Evolutionary conservation across 2,797 vertebrate species (phyloP), one percentile per base, ranked within the genome.

Genomic region (Spheniscus humboldti): DNA sequence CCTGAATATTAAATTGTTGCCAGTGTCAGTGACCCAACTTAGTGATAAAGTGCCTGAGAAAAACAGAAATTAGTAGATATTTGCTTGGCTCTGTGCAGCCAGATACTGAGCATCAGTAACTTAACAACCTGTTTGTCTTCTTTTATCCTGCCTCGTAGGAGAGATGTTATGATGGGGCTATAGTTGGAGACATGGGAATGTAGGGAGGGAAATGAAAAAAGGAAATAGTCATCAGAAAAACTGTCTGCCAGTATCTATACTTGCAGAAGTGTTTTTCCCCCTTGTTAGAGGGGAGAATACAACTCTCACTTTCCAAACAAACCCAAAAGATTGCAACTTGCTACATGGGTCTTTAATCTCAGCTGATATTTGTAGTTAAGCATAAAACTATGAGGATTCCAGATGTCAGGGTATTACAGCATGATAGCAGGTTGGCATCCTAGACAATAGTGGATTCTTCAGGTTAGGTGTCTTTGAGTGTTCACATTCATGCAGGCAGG

Each of bases 241-340:
- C 87, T 84, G 86, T 97, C 94, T 98, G 97, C 91, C 93, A 94
- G 41, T 96, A 95, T 96, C 91, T 86, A 41, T 75, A 86, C 95
- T 92, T 90, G 85, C 90, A 37, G 93, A 96, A 91, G 86, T 88
- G 95, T 93, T 97, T 97, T 96, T 80, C 78, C 92, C 69, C 86
- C 91, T 97, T 97, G 96, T 97, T 96, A 94, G 90, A 97, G 94
- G 94, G 85, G 89, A 88, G 94, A 97, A 98, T 97, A 87, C 84
- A 91, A 97, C 97, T 97, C 96, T 97, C 94, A 96, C 96, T 97
- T 96, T 96, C 96, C 95, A 97, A 97, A 96, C 47, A 86, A 97
- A 88, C 82, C 94, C 78, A 88, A 93, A 97, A 97, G 96, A 97
- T 94, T 97, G 95, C 96, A 96, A 79, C 90, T 97, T 96, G 94